phyloP scores from a whole-genome alignment of 2,113 vertebrate species.

The Peromyscus polionotus region DNA sequence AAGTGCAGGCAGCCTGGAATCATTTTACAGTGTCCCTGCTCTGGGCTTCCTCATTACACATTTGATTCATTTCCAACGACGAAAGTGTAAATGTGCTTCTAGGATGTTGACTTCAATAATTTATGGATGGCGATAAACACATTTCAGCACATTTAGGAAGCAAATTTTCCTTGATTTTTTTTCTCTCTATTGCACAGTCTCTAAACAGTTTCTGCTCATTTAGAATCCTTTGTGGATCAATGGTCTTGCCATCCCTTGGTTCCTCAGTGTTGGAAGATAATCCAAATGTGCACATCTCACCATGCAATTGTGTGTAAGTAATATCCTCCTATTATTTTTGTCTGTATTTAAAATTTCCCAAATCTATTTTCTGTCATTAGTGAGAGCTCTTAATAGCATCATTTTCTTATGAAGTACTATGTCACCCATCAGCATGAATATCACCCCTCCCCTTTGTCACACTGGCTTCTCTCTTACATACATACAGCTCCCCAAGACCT shows the following conservation, averaged over 20 bases:
- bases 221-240: constrained; percentile 59
- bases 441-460: constrained; percentile 26
- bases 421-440: constrained; percentile 68
- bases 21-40: constrained; percentile 53
- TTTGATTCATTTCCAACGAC: constrained; percentile 76
- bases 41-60: constrained; percentile 52
- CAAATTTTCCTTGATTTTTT: constrained; percentile 64
- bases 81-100: constrained; percentile 65
- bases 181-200: background rate
- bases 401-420: constrained; percentile 66
- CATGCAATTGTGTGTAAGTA: constrained; percentile 38
- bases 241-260: constrained; percentile 25
- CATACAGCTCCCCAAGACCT: constrained; percentile 27
- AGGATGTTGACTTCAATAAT: constrained; percentile 73
- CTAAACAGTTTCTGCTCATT: constrained; percentile 66
- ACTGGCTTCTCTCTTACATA: constrained; percentile 38
- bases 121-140: constrained; percentile 65
- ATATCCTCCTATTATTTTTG: constrained; percentile 41
- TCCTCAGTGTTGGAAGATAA: constrained; percentile 58
- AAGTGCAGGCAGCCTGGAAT: constrained; percentile 61
- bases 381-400: constrained; percentile 51
- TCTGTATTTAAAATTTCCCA: constrained; percentile 60
- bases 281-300: background rate
- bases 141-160: constrained; percentile 64
- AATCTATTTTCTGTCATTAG: constrained; percentile 60